Conservation (phyloP, 2,888 invertebrate species). For the Drosophila longiperda region DNA sequence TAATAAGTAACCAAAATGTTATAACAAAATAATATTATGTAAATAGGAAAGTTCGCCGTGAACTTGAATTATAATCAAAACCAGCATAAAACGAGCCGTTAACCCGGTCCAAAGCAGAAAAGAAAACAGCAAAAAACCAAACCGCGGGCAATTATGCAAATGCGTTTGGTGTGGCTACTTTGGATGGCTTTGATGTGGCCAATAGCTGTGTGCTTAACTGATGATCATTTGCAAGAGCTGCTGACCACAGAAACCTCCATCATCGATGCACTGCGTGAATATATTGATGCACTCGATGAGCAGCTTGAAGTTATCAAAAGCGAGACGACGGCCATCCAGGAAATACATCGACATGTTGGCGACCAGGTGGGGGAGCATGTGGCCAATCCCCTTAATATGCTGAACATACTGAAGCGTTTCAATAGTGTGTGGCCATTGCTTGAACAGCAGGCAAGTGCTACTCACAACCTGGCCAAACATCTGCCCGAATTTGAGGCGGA, state of each 20-base stretch:
- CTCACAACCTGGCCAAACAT: conserved; percentile 36
- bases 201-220: conserved; percentile 18
- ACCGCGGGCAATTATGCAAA: conserved; percentile 62
- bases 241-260: conserved; percentile 73
- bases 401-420: conserved; percentile 94
- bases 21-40: conserved; percentile 20
- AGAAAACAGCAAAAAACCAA: conserved; percentile 16
- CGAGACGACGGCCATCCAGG: conserved; percentile 64
- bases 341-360: conserved; percentile 65
- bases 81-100: conserved; percentile 39
- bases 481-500: conserved; percentile 19
- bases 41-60: conserved; percentile 5
- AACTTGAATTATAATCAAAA: conserved; percentile 2
- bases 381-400: conserved; percentile 96
- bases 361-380: conserved; percentile 83
- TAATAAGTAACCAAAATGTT: conserved; percentile 23
- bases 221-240: conserved; percentile 59
- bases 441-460: conserved; percentile 86
- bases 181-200: conserved; percentile 32
- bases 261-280: conserved; percentile 71
- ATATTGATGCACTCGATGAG: conserved; percentile 64
- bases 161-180: conserved; percentile 45
- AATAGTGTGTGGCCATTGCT: conserved; percentile 91
- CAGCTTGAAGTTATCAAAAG: conserved; percentile 68
- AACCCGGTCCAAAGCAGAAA: conserved; percentile 44